Evolutionary conservation across 2,888 invertebrate genomes (phyloP), one percentile per base, ranked within the genome.

Genomic region (Dolichopus griseipennis): DNA sequence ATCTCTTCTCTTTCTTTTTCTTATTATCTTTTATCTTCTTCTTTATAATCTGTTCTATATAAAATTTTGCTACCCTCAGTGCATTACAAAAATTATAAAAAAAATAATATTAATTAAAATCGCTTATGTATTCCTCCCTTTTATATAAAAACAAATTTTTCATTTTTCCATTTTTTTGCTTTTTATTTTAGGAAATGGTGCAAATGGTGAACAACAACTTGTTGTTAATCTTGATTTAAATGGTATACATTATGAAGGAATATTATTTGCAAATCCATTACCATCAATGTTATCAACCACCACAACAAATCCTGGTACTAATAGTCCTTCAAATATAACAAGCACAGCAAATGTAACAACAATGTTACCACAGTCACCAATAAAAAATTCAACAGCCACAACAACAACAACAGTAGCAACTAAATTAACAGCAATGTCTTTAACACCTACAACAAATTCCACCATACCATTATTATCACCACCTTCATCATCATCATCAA

Each of bases 221-320:
- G 90, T 92, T 61, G 95, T 98, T 43, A 94, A 93, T 76, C 94
- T 99, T 90, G 96, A 98, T 81, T 85, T 98, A 71, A 97, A 98
- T 79, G 97, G 97, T 64, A 88, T 93, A 67, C 91, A 92, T 81
- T 99, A 97, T 82, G 93, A 97, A 83, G 97, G 98, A 22, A 92
- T 97, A 10, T 85, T 98, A 9, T 95, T 94, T 80, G 89, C 90
- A 65, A 84, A 80, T 21, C 72, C 73, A 37, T 27, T 27, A 27
- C 5, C 27, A 41, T 64, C 22, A 52, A 64, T 62, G 5, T 27
- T 27, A 27, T 15, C 68, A 64, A 65, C 61, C 66, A 68, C 65
- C 10, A 61, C 69, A 21, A 43, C 9, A 15, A 52, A 52, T 52
- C 2, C 18, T 10, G 12, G 8, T 10, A 37, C 70, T 66, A 65